Conservation (phyloP, 2,888 invertebrate species). For the Aspidiotus rigidus region DNA sequence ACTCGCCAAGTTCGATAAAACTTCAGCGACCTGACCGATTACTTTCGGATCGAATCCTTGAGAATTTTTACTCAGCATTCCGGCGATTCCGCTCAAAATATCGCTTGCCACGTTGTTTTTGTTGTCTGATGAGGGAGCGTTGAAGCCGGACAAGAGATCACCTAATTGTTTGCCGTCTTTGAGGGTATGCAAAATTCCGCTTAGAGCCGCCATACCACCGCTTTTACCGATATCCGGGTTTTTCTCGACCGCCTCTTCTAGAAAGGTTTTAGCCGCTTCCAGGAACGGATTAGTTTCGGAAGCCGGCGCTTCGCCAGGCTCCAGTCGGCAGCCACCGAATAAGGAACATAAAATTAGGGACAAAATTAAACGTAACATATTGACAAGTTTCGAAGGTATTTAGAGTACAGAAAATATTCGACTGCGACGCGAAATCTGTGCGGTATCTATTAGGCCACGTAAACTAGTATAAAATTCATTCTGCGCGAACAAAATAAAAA, state of each 20-base stretch:
- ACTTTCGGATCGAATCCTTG: slow-evolving; percentile 45
- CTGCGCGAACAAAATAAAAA: background rate
- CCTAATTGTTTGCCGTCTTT: slow-evolving; percentile 54
- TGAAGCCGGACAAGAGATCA: slow-evolving; percentile 35
- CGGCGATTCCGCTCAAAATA: slow-evolving; percentile 27
- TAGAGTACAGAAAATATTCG: too few species aligned
- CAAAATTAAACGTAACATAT: background rate
- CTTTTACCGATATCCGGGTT: slow-evolving; percentile 41
- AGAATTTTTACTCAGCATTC: slow-evolving; percentile 31
- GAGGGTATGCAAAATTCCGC: slow-evolving; percentile 56
- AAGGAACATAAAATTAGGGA: background rate
- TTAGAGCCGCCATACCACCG: slow-evolving; percentile 48
- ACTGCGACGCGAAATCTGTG: background rate
- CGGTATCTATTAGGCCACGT: too few species aligned
- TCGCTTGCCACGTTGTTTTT: slow-evolving; percentile 28
- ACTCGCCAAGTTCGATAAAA: slow-evolving; percentile 43
- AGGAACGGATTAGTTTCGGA: slow-evolving; percentile 53
- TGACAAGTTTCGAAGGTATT: background rate
- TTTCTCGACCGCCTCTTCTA: slow-evolving; percentile 51
- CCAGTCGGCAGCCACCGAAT: background rate
- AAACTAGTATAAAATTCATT: too few species aligned
- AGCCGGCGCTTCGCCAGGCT: background rate
- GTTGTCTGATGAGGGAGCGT: slow-evolving; percentile 17
- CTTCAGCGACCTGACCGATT: slow-evolving; percentile 52
- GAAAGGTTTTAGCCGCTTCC: slow-evolving; percentile 59